Percentiles rank a stretch among this genome's conserved stretches.
These are phyloP conservation scores for Xanthorhoe designata DNA, from an alignment of 2,888 invertebrate genomes.

Conservation along the genomic window DNA sequence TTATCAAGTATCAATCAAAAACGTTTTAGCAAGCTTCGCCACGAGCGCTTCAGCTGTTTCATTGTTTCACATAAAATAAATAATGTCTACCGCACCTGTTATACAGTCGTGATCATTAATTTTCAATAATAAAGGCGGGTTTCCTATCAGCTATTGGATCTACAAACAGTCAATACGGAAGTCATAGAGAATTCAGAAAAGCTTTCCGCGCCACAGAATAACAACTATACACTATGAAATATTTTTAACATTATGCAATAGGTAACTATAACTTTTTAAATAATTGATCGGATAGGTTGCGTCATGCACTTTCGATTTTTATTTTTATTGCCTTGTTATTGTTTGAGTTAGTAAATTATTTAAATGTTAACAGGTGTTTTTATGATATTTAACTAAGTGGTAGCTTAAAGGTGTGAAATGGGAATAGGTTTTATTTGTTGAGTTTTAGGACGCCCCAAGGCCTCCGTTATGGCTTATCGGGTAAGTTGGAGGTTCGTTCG, in stretches of 20 bases:
- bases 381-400: not conserved
- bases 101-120: too few species aligned
- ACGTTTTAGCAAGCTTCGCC: too few species aligned
- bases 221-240: slow-evolving; percentile 16
- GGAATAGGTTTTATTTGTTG: too few species aligned
- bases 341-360: slow-evolving; percentile 5
- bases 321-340: slow-evolving; percentile 18
- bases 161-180: slow-evolving; percentile 34
- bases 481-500: too few species aligned
- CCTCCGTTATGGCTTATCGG: too few species aligned
- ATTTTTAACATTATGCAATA: slow-evolving; percentile 28
- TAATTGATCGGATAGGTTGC: slow-evolving; percentile 32
- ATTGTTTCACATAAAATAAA: too few species aligned
- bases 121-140: not conserved
- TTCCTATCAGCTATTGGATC: slow-evolving; percentile 18
- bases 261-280: slow-evolving; percentile 29
- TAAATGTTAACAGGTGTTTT: not conserved
- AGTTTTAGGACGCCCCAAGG: too few species aligned
- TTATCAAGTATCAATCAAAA: too few species aligned
- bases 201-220: slow-evolving; percentile 29
- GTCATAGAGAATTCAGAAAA: slow-evolving; percentile 28
- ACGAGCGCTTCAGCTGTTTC: too few species aligned
- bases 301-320: slow-evolving; percentile 21
- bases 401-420: too few species aligned
- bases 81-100: too few species aligned